Evolutionary conservation across 2,797 vertebrate genomes (phyloP).

Genomic region (Neosilurus hyrtlii): DNA sequence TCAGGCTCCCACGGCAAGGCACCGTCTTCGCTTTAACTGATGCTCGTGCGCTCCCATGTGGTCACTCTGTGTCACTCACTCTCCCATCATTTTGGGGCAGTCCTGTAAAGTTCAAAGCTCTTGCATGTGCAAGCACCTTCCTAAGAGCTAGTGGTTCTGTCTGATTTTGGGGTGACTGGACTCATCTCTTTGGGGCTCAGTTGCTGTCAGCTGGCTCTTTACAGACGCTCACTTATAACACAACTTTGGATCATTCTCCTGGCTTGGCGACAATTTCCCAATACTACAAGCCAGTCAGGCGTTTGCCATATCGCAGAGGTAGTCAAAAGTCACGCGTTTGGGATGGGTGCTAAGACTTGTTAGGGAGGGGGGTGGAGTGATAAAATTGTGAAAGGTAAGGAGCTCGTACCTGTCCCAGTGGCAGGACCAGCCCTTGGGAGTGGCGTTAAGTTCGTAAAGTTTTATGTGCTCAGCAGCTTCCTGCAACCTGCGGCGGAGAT

Average conservation of each 20-base stretch:
- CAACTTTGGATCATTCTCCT: constrained; percentile 55
- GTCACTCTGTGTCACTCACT: constrained; percentile 70
- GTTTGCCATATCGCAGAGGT: constrained; percentile 77
- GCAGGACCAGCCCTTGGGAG: constrained; percentile 99
- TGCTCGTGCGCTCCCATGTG: constrained; percentile 77
- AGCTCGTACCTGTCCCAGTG: constrained; percentile 99
- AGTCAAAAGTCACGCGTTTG: constrained; percentile 73
- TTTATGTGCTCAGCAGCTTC: constrained; percentile 99
- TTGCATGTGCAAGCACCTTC: constrained; percentile 89
- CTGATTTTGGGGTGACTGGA: constrained; percentile 62
- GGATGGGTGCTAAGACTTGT: constrained; percentile 63
- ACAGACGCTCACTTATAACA: constrained; percentile 68
- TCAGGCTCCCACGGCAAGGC: constrained; percentile 91
- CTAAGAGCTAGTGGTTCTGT: constrained; percentile 69
- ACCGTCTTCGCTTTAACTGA: constrained; percentile 90
- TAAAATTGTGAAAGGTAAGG: constrained; percentile 83
- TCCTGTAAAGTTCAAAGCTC: constrained; percentile 99
- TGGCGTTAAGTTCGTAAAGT: constrained; percentile 99
- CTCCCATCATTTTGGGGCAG: constrained; percentile 75
- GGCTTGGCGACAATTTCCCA: constrained; percentile 54
- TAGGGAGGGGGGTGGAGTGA: constrained; percentile 55
- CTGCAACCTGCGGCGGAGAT: constrained; percentile 97
- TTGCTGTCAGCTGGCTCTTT: constrained; percentile 69
- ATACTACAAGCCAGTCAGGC: constrained; percentile 62
- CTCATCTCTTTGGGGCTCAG: constrained; percentile 62